Evolutionary conservation across 2,888 invertebrate species (phyloP).

Genomic region (Pherbina coryleti): DNA sequence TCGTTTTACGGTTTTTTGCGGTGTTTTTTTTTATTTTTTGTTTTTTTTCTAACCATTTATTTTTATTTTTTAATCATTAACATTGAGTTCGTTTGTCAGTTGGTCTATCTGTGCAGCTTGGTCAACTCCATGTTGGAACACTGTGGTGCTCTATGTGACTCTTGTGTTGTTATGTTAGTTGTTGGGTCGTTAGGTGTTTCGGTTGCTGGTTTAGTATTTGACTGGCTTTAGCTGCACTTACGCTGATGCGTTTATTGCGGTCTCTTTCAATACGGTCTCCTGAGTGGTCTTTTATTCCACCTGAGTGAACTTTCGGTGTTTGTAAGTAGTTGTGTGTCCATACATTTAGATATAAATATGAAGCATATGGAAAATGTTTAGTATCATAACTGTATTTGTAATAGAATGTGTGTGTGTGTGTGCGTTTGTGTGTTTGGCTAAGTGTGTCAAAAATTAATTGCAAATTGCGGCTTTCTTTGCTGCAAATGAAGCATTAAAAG

Average conservation of each 20-base stretch:
- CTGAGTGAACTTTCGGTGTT: background rate
- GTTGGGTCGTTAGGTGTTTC: background rate
- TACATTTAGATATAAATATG: no score
- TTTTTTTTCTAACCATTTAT: background rate
- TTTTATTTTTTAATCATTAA: no score
- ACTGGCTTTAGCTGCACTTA: background rate
- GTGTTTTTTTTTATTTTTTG: background rate
- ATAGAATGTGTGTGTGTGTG: background rate
- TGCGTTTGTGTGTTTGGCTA: background rate
- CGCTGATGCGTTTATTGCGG: conserved; percentile 36
- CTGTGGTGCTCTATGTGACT: background rate
- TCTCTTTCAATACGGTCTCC: conserved; percentile 35
- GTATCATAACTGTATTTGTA: no score
- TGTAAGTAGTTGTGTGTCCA: no score
- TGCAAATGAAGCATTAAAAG: conserved; percentile 33
- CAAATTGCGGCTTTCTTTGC: conserved; percentile 34
- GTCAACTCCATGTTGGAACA: no score
- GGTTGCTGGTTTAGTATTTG: conserved; percentile 26
- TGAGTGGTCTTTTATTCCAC: conserved; percentile 26
- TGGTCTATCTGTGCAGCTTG: background rate
- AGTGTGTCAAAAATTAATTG: conserved; percentile 37
- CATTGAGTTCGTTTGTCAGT: background rate
- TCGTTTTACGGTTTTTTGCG: background rate
- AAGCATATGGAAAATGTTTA: no score
- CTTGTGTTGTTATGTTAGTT: background rate